These are phyloP conservation scores for Erythrolamprus reginae DNA, from an alignment of 2,113 vertebrate species.

Conservation along the genomic window DNA sequence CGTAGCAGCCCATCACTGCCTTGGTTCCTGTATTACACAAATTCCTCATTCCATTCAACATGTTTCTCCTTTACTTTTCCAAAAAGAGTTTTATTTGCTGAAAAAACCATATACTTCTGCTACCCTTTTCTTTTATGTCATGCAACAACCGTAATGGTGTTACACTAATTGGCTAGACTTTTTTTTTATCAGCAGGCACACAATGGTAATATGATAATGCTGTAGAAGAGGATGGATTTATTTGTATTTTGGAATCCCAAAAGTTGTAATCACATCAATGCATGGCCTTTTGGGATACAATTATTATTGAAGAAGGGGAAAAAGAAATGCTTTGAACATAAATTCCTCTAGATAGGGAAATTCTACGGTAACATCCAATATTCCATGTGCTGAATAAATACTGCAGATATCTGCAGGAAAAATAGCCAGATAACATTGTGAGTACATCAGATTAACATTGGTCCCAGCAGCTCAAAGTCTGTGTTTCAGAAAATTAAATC, in stretches of 20 bases:
- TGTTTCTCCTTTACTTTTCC: neutral
- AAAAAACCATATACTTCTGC: neutral
- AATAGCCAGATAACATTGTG: constrained; percentile 7
- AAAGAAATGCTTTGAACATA: constrained; percentile 1
- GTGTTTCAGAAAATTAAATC: constrained; percentile 7
- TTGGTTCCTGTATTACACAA: neutral
- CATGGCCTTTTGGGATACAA: constrained; percentile 19
- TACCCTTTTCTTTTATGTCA: constrained; percentile 22
- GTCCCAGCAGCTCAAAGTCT: neutral
- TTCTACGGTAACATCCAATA: neutral
- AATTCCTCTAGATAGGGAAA: constrained; percentile 36
- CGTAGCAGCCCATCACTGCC: too few species aligned
- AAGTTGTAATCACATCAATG: constrained; percentile 40
- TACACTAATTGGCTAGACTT: constrained; percentile 19
- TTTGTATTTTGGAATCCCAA: neutral
- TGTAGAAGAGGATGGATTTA: constrained; percentile 10
- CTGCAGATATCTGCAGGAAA: constrained; percentile 1
- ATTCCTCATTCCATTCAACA: neutral
- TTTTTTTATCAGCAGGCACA: constrained; percentile 35
- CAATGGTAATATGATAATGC: neutral
- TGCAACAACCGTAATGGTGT: constrained; percentile 16
- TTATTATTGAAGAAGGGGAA: constrained; percentile 29
- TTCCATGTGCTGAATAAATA: constrained; percentile 23
- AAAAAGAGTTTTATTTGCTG: neutral
- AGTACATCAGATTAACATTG: neutral